Evolutionary conservation across 2,888 invertebrate genomes (phyloP).

Genomic region (Exocentrus adspersus): DNA sequence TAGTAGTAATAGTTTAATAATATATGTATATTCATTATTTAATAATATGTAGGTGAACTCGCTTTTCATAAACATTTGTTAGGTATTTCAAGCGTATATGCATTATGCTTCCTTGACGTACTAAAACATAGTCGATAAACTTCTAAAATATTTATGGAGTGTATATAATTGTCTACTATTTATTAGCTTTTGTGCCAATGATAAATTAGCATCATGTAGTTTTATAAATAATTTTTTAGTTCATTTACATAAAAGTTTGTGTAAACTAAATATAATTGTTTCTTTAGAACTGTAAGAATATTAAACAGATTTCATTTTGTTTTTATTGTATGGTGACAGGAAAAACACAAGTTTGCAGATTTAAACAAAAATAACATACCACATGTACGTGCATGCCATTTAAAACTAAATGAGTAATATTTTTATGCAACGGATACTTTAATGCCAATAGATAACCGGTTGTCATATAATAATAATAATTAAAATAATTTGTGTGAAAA

Average conservation of each 20-base stretch:
- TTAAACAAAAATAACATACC: neutral
- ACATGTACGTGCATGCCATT: neutral
- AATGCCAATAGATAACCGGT: neutral
- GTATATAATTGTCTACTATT: neutral
- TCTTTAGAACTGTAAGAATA: too few species aligned
- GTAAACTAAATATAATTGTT: too few species aligned
- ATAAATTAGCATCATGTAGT: neutral
- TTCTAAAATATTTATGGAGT: neutral
- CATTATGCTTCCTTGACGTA: neutral
- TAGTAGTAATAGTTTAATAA: too few species aligned
- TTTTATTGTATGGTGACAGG: too few species aligned
- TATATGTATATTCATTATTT: too few species aligned
- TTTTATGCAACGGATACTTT: neutral
- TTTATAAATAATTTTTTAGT: neutral
- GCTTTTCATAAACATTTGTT: constrained; percentile 9
- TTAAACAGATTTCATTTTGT: neutral
- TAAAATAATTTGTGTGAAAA: constrained; percentile 8
- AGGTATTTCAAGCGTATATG: neutral
- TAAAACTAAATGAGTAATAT: neutral
- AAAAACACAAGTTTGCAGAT: neutral
- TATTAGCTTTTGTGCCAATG: neutral
- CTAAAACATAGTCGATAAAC: neutral
- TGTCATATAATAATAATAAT: neutral
- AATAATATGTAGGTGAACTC: constrained; percentile 1
- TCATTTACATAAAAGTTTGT: neutral